Base-by-base conservation (phyloP, 2,797 vertebrate species). In the Danio albolineatus region DNA sequence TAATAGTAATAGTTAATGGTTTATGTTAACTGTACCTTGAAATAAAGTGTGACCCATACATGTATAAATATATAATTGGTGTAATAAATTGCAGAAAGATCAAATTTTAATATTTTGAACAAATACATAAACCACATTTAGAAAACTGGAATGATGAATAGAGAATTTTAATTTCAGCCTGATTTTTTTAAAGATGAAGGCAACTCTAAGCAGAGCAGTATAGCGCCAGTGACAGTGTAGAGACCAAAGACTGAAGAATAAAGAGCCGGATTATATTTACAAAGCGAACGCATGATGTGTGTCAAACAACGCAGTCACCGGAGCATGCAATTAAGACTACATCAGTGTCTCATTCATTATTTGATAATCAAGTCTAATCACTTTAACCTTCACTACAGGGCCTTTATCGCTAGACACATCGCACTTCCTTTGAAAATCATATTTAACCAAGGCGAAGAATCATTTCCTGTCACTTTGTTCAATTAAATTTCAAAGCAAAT, bases 331-430 rank as follows among this genome's bases (percentile, higher is more conserved):
- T 91, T 77, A 89, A 72, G 84, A 76, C 71, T 75, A 87, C 80
- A 85, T 72, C 73, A 83, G 78, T 82, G 80, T 73, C 84, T 84
- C 87, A 90, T 91, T 89, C 87, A 86, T 88, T 82, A 91, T 91
- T 89, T 90, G 86, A 90, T 91, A 86, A 91, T 89, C 82, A 87
- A 84, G 79, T 76, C 82, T 89, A 87, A 91, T 90, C 85, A 85
- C 21, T 84, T 85, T 90, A 87, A 87, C 89, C 89, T 91, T 90
- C 85, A 87, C 86, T 43, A 70, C 77, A 80, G 83, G 85, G 70
- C 82, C 85, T 85, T 85, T 86, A 85, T 89, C 88, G 82, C 78
- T 74, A 74, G 82, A 82, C 75, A 77, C 85, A 86, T 84, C 85
- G 78, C 76, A 80, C 60, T 84, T 79, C 85, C 82, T 87, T 84